phyloP scores from a whole-genome alignment of 2,113 vertebrate genomes.

The Silurus asotus region DNA sequence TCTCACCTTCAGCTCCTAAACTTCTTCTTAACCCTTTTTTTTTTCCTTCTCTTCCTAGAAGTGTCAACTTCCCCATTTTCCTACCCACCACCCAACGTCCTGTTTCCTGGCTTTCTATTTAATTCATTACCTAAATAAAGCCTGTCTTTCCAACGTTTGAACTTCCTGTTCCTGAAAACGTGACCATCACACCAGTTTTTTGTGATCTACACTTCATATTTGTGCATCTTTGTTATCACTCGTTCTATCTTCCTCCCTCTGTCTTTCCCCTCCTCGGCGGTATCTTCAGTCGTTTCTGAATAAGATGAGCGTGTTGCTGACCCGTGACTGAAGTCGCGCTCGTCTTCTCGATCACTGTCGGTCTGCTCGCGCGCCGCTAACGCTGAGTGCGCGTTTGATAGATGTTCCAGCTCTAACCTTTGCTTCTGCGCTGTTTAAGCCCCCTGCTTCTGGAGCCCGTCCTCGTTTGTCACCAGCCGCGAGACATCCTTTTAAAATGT shows the following conservation, averaged over 20 bases:
- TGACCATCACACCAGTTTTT: too few species aligned
- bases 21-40: constrained; percentile 26
- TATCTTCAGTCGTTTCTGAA: constrained; percentile 58
- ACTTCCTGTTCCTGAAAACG: neutral
- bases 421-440: constrained; percentile 49
- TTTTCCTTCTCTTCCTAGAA: neutral
- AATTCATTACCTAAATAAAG: neutral
- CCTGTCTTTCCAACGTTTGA: neutral
- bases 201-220: neutral
- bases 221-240: neutral
- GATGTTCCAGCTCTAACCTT: constrained; percentile 53
- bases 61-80: neutral
- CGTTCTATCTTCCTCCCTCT: neutral
- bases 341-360: constrained; percentile 54
- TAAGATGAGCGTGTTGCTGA: constrained; percentile 33
- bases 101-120: neutral
- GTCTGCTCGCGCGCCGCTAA: neutral
- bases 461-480: constrained; percentile 45
- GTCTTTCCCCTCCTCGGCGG: constrained; percentile 47
- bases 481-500: constrained; percentile 46
- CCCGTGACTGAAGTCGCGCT: constrained; percentile 38
- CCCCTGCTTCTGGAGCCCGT: constrained; percentile 41
- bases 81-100: neutral
- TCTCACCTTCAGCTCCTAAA: constrained; percentile 14
- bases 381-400: constrained; percentile 44